A percentile compares a stretch with the other conserved stretches of the same genome.
These are phyloP conservation scores for Otolemur crassicaudatus DNA, from an alignment of 2,797 vertebrate species.

Conservation along the genomic window DNA sequence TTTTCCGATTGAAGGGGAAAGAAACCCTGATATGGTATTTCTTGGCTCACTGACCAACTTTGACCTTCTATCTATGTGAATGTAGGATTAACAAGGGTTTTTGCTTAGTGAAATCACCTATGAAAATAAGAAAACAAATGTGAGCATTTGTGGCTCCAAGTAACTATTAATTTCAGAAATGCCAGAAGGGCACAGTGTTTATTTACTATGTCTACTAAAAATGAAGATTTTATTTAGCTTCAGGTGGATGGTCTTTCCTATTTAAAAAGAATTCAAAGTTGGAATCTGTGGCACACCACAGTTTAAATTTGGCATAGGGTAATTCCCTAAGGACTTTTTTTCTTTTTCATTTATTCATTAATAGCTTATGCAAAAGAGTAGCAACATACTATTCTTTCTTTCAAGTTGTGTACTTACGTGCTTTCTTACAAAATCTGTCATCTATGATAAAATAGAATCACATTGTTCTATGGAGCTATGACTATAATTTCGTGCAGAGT, in stretches of 20 bases:
- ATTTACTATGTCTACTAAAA: constrained; percentile 25
- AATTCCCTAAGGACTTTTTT: constrained; percentile 26
- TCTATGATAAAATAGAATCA: neutral
- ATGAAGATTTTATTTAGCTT: neutral
- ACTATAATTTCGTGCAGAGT: constrained; percentile 55
- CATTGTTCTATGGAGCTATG: neutral
- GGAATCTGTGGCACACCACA: neutral
- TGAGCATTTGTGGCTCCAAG: constrained; percentile 92
- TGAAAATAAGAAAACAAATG: constrained; percentile 94
- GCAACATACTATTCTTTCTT: neutral
- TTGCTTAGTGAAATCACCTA: constrained; percentile 96
- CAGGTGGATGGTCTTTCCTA: neutral
- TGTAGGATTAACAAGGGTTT: constrained; percentile 95
- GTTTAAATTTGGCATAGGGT: neutral
- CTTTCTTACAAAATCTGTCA: neutral
- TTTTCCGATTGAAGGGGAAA: constrained; percentile 95
- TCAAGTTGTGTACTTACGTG: neutral
- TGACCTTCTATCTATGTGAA: constrained; percentile 97
- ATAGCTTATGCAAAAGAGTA: constrained; percentile 28
- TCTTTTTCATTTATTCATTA: constrained; percentile 51
- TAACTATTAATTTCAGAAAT: constrained; percentile 95
- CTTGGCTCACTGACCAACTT: constrained; percentile 99
- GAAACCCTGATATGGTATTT: constrained; percentile 99
- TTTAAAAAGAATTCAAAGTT: neutral
- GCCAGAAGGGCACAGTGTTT: constrained; percentile 79